Evolutionary conservation across 2,797 vertebrate genomes (phyloP).

Genomic region (Galaxias olidus): DNA sequence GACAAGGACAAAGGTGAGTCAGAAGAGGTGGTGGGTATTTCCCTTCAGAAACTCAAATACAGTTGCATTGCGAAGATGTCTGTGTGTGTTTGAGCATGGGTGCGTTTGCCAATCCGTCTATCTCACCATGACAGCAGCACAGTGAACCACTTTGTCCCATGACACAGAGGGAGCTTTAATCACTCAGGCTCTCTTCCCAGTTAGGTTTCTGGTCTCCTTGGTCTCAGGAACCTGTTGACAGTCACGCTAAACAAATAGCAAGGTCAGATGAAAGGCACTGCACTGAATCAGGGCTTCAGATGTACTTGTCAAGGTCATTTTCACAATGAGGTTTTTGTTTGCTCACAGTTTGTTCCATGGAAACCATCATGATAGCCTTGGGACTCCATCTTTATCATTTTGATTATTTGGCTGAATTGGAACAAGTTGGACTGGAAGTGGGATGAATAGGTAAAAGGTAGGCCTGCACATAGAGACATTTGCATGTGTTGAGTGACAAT

Average conservation of each 20-base stretch:
- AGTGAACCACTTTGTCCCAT: not conserved
- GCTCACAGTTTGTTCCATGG: not conserved
- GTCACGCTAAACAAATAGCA: not conserved
- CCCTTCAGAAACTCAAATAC: not conserved
- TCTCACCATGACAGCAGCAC: too few species aligned
- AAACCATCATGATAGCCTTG: not conserved
- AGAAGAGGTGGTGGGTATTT: conserved; percentile 62
- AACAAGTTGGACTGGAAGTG: too few species aligned
- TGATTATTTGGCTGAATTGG: not conserved
- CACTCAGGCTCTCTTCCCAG: conserved; percentile 58
- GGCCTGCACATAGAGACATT: too few species aligned
- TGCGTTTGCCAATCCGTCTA: too few species aligned
- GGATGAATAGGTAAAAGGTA: too few species aligned
- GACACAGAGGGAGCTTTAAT: not conserved
- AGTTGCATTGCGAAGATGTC: not conserved
- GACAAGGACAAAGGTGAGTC: conserved; percentile 20
- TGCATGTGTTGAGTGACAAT: too few species aligned
- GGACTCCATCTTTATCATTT: not conserved
- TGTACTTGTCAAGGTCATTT: conserved; percentile 17
- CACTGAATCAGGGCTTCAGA: not conserved
- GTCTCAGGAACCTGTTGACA: not conserved
- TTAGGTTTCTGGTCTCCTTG: too few species aligned
- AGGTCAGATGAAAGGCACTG: not conserved
- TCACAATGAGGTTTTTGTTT: not conserved
- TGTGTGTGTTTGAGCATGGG: not conserved